Conservation (phyloP, 2,113 vertebrate genomes). For the Gambusia holbrooki region DNA sequence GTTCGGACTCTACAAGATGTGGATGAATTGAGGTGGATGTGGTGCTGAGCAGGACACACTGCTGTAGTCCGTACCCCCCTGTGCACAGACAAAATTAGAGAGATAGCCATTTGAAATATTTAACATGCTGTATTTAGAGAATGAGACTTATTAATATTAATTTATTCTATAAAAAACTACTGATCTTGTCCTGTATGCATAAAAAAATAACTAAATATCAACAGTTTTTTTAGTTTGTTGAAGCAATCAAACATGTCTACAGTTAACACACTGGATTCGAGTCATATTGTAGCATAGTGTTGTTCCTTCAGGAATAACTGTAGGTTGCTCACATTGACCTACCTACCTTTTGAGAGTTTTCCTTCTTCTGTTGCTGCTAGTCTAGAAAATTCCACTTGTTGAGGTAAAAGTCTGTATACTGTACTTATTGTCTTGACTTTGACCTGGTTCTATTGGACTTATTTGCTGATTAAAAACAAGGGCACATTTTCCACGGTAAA, state of each 20-base stretch:
- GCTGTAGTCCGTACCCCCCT: slow-evolving; percentile 36
- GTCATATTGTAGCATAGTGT: slow-evolving; percentile 44
- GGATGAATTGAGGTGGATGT: slow-evolving; percentile 43
- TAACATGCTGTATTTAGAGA: slow-evolving; percentile 93
- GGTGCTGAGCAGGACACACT: slow-evolving; percentile 51
- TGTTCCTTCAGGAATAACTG: slow-evolving; percentile 74
- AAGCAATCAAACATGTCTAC: slow-evolving; percentile 39
- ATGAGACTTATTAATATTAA: slow-evolving; percentile 92
- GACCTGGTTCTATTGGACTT: slow-evolving; percentile 65
- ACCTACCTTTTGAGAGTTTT: slow-evolving; percentile 60
- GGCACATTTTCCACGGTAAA: slow-evolving; percentile 84
- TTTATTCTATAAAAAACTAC: slow-evolving; percentile 93
- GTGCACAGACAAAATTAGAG: slow-evolving; percentile 50
- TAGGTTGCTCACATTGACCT: slow-evolving; percentile 76
- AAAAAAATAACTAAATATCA: slow-evolving; percentile 75
- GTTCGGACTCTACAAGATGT: slow-evolving; percentile 36
- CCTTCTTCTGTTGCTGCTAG: slow-evolving; percentile 92
- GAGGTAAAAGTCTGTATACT: slow-evolving; percentile 62
- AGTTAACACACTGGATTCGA: slow-evolving; percentile 70
- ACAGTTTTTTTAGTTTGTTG: slow-evolving; percentile 62
- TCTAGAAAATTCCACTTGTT: slow-evolving; percentile 84
- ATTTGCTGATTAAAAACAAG: slow-evolving; percentile 75
- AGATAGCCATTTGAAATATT: slow-evolving; percentile 85
- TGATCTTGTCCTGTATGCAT: slow-evolving; percentile 75
- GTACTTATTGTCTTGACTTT: slow-evolving; percentile 59